Base-by-base conservation (phyloP, 1,140 invertebrate genomes). In the Lordiphosa mommai region DNA sequence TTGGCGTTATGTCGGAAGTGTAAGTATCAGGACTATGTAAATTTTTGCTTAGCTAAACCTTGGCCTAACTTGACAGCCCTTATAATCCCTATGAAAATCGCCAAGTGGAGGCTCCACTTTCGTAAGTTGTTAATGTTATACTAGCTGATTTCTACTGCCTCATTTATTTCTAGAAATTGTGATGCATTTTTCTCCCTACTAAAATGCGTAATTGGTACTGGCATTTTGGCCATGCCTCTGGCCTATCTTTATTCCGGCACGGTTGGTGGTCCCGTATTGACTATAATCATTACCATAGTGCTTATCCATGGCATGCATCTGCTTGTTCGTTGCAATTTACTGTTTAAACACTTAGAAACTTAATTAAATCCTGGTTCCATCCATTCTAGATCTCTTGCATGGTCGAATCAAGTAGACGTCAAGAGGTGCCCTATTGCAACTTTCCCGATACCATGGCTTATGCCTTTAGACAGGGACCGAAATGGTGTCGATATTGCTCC, bases 251-350 rank as follows among this genome's bases (percentile, higher is more conserved):
- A 37, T 12, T 16, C 40, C 0, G 72, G 72, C 0, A 38, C 49
- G 0, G 2, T 61, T 2, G 49, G 17, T 16, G 72, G 72, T 1
- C 1, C 8, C 0, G 1, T 61, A 0, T 3, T 76, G 7, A 51
- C 63, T 5, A 2, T 43, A 0, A 0, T 58, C 0, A 5, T 1
- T 4, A 32, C 48, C 0, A 0, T 37, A 1, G 1, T 76, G 2
- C 10, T 76, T 0, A 61, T 76, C 12, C 63, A 70, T 61, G 61
- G 72, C 4, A 50, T 76, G 2, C 48, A 61, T 2, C n/a, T 76
- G 32, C 16, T 76, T 34, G 70, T 72, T 23, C 30, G 14, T 49
- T 48, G 3, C 12, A 2, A 8, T 12, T 0, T 3, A 5, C 9
- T 1, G 9, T 8, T 16, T 4, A 10, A 3, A 7, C 7, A 16